Percentiles rank a stretch among this genome's conserved stretches.
These are phyloP conservation scores for Drosophila cracens DNA, from an alignment of 2,888 invertebrate species.

Conservation along the genomic window DNA sequence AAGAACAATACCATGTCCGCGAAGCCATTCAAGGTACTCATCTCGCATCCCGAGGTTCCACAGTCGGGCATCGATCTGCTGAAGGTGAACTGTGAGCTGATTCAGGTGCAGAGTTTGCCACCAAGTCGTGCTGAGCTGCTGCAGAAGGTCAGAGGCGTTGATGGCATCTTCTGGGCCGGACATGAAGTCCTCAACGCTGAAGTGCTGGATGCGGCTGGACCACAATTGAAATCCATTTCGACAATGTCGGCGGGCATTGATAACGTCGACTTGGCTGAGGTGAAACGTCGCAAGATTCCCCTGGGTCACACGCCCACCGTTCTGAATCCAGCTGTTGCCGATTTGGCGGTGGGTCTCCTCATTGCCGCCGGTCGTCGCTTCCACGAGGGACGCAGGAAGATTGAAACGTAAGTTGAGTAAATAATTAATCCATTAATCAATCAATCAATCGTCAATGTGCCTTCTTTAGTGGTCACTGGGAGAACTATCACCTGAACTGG, in stretches of 20 bases:
- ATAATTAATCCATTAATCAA: not conserved
- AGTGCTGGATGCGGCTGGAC: conserved; percentile 85
- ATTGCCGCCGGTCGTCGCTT: conserved; percentile 91
- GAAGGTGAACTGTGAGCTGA: conserved; percentile 85
- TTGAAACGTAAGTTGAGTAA: conserved; percentile 85
- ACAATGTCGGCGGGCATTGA: conserved; percentile 95
- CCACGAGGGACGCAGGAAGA: conserved; percentile 89
- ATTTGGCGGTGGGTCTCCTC: conserved; percentile 91
- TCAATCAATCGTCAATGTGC: not conserved
- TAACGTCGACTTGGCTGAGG: conserved; percentile 90
- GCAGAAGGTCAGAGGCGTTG: conserved; percentile 81
- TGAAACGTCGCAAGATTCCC: conserved; percentile 90
- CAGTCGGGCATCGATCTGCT: conserved; percentile 88
- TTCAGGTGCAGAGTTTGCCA: conserved; percentile 76
- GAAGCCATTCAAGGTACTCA: conserved; percentile 87
- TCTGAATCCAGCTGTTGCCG: conserved; percentile 91
- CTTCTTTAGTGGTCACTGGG: conserved; percentile 88
- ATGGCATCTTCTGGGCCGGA: conserved; percentile 83
- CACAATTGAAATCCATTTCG: conserved; percentile 90
- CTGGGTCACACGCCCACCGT: conserved; percentile 93
- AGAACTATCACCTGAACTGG: conserved; percentile 90
- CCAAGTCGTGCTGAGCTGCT: conserved; percentile 79
- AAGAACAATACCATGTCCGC: conserved; percentile 66
- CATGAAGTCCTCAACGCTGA: conserved; percentile 80
- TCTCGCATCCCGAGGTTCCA: conserved; percentile 90